A percentile compares a stretch with the other conserved stretches of the same genome.
Conservation (phyloP, 1,140 invertebrate genomes). For the Sminthurinus signatus region DNA sequence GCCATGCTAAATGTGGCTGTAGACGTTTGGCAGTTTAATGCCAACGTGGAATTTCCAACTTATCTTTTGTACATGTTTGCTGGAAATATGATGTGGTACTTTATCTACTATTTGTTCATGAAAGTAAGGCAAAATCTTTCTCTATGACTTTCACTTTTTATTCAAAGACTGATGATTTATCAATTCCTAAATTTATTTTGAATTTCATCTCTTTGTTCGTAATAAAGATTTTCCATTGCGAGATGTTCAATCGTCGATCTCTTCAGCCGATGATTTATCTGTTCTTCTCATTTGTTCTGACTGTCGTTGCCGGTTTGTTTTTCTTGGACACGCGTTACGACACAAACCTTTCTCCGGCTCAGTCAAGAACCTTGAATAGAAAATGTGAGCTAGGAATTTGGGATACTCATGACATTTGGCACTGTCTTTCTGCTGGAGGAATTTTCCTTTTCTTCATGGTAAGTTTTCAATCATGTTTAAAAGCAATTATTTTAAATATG, state of each 20-base stretch:
- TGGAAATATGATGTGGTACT: not conserved
- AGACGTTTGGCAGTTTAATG: not conserved
- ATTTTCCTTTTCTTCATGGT: conserved; percentile 39
- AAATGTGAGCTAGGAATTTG: conserved; percentile 29
- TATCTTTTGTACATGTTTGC: not conserved
- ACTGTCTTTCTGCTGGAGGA: conserved; percentile 24
- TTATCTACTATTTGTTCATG: not conserved
- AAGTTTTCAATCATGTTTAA: conserved; percentile 6
- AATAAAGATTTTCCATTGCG: not conserved
- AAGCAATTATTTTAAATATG: not conserved
- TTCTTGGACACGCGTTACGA: not conserved
- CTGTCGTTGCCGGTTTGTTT: not conserved
- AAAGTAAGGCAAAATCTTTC: not conserved
- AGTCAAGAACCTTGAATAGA: conserved; percentile 26
- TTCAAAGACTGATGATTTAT: not conserved
- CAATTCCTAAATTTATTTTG: not conserved
- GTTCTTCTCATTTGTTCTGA: not conserved
- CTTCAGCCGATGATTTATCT: not conserved
- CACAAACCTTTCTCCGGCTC: conserved; percentile 17
- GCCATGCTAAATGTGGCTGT: not conserved
- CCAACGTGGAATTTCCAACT: not conserved
- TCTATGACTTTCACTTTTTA: not conserved
- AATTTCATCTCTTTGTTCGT: not conserved
- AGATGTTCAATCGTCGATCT: not conserved
- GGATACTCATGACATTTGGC: conserved; percentile 39